Base-by-base conservation (phyloP, 2,797 vertebrate species). In the Sebastes kiyomatsui region DNA sequence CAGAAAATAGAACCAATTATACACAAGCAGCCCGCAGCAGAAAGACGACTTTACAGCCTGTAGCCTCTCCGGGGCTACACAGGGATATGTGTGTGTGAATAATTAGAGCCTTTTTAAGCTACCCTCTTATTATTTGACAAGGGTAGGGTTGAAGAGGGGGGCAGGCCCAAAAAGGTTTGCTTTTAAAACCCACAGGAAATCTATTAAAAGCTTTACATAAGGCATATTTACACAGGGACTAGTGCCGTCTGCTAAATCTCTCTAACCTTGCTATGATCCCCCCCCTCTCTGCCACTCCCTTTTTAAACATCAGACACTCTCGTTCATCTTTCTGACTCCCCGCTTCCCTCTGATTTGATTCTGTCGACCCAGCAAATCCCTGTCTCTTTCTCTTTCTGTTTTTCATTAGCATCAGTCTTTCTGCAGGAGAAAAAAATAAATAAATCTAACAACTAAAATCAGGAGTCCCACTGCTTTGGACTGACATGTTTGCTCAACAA, bases 121-220 rank as follows among this genome's bases (percentile, higher is more conserved):
- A 30, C 25, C 59, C 32, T 56, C 61, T 87, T 86, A 84, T 77
- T 89, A n/a, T 90, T 88, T 90, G 75, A 88, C 75, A 83, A 84
- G 67, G 32, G 61, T 30, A 30, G 42, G 32, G 60, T 58, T 32
- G 67, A 70, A 72, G 64, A 72, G 28, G 62, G 62, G 61, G 80
- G 35, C 56, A 58, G 72, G 30, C 46, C 4, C 56, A 72, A 76
- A 71, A 85, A 42, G 79, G 83, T 84, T 83, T 81, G 71, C 77
- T 90, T 88, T 91, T 86, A 74, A 90, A 87, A 79, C 88, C 84
- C 87, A 82, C 72, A 88, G 89, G 85, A 93, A 91, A 91, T 89
- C 81, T 92, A 89, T 90, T 93, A 92, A 92, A 90, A 90, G 90
- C 89, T 90, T 93, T 87, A 87, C 77, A 81, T 80, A 85, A 90